Evolutionary conservation across 2,888 invertebrate genomes (phyloP).

Genomic region (Aelia acuminata): DNA sequence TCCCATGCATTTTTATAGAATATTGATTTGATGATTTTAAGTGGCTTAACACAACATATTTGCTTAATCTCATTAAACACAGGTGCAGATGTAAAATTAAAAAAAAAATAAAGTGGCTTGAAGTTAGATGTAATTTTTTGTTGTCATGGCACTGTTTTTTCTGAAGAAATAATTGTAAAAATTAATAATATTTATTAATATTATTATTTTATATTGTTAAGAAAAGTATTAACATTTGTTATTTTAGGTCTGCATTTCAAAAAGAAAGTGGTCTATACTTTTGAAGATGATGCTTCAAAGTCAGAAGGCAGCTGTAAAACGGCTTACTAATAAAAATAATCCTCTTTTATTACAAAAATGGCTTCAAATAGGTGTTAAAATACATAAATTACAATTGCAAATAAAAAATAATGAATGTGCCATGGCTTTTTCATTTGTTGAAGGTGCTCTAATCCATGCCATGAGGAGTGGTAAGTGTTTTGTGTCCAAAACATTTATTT

Average conservation of each 20-base stretch:
- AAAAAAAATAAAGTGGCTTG: too few relatives aligned
- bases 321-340: constrained; percentile 68
- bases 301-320: constrained; percentile 75
- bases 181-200: too few relatives aligned
- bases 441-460: constrained; percentile 93
- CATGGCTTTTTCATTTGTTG: constrained; percentile 90
- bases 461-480: constrained; percentile 76
- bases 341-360: constrained; percentile 70
- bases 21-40: too few relatives aligned
- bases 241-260: constrained; percentile 76
- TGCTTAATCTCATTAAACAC: too few relatives aligned
- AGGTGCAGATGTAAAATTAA: too few relatives aligned
- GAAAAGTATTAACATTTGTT: constrained; percentile 42
- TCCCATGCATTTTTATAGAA: too few relatives aligned
- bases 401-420: constrained; percentile 77
- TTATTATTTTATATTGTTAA: too few relatives aligned
- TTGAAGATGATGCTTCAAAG: constrained; percentile 84
- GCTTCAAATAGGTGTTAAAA: constrained; percentile 77
- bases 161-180: too few relatives aligned
- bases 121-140: too few relatives aligned
- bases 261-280: constrained; percentile 80
- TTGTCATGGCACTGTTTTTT: too few relatives aligned
- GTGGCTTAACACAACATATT: too few relatives aligned
- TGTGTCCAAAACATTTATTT: too few relatives aligned
- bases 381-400: constrained; percentile 81